Percentiles rank a stretch among this genome's conserved stretches.
These are phyloP conservation scores for Platycheirus rosarum DNA, from an alignment of 2,888 invertebrate species.

Conservation along the genomic window DNA sequence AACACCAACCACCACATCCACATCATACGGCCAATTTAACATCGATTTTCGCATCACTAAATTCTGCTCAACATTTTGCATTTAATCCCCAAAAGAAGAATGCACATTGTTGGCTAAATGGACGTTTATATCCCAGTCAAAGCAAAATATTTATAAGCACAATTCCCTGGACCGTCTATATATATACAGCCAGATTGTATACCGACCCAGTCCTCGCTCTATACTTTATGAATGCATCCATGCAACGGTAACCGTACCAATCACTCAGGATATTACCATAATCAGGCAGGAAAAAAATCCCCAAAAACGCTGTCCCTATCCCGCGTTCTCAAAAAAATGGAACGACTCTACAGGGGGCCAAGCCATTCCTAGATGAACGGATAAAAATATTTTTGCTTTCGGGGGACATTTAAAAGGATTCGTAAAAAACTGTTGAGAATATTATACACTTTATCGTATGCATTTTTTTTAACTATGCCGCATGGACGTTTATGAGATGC, in stretches of 20 bases:
- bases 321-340: not conserved
- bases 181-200: not conserved
- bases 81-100: conserved; percentile 47
- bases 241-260: conserved; percentile 53
- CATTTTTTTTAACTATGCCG: conserved; percentile 21
- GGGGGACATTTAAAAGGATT: conserved; percentile 44
- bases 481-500: conserved; percentile 66
- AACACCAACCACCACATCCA: conserved; percentile 39
- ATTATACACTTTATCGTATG: conserved; percentile 28
- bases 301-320: not conserved
- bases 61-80: conserved; percentile 37
- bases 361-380: conserved; percentile 2
- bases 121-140: conserved; percentile 55
- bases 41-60: conserved; percentile 51
- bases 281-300: conserved; percentile 42
- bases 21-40: conserved; percentile 51
- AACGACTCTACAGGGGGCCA: not conserved
- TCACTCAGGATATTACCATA: conserved; percentile 70
- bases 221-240: conserved; percentile 50
- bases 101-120: conserved; percentile 55
- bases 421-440: conserved; percentile 25
- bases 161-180: conserved; percentile 11
- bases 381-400: conserved; percentile 33
- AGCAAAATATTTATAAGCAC: conserved; percentile 59
- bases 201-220: conserved; percentile 7